Conservation (phyloP, 2,797 vertebrate genomes). For the Halcyon chelicuti region DNA sequence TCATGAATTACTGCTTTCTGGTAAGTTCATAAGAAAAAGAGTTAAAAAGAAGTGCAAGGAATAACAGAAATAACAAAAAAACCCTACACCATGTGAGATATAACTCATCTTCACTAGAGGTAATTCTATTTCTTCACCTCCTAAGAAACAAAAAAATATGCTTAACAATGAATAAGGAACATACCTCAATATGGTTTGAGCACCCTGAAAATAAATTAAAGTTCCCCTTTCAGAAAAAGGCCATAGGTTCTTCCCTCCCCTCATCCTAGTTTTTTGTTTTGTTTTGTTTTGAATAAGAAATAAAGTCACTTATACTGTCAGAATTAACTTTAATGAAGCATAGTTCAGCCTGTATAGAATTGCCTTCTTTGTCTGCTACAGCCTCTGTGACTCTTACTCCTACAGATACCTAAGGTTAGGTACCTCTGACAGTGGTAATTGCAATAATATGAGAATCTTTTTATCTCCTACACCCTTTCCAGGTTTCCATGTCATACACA, state of each 20-base stretch:
- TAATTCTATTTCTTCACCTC: not conserved
- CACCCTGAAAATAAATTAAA: not conserved
- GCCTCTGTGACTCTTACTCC: not conserved
- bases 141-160: not conserved
- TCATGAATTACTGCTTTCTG: not conserved
- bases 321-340: not conserved
- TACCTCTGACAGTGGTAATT: not conserved
- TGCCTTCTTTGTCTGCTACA: not conserved
- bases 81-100: not conserved
- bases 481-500: not conserved
- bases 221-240: not conserved
- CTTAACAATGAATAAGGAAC: not conserved
- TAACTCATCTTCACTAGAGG: not conserved
- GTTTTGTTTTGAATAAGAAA: not conserved
- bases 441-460: not conserved
- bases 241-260: not conserved
- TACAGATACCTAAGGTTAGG: not conserved
- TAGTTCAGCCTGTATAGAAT: not conserved
- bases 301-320: not conserved
- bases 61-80: not conserved
- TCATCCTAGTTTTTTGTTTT: rapidly evolving
- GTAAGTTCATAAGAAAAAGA: not conserved
- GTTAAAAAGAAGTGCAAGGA: not conserved
- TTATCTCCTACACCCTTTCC: not conserved
- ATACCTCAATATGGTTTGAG: not conserved